Evolutionary conservation across 2,797 vertebrate species (phyloP).

Genomic region (Sphenodon punctatus): DNA sequence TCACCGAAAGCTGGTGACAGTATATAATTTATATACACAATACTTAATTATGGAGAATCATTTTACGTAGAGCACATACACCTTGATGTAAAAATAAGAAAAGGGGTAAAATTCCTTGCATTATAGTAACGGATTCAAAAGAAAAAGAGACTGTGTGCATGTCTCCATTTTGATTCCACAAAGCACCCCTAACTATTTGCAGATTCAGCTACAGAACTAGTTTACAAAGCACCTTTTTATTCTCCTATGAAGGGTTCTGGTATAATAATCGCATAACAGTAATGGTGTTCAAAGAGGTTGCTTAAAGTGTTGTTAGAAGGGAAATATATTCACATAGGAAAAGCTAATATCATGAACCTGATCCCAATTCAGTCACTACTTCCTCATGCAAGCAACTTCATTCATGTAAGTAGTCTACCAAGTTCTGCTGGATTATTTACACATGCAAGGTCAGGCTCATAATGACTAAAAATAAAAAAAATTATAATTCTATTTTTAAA

Average conservation of each 20-base stretch:
- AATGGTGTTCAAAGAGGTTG: too few species aligned
- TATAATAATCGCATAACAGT: too few species aligned
- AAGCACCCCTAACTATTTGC: not conserved
- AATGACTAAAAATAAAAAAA: not conserved
- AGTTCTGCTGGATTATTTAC: too few species aligned
- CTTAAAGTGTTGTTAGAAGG: not conserved
- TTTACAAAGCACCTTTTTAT: not conserved
- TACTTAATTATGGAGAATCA: not conserved
- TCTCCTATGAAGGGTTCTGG: not conserved
- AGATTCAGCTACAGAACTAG: not conserved
- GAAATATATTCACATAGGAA: not conserved
- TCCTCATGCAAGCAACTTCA: too few species aligned
- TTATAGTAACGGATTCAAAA: not conserved
- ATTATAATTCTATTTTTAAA: too few species aligned
- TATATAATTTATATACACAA: not conserved
- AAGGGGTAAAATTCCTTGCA: not conserved
- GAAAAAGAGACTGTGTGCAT: not conserved
- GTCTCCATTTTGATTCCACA: not conserved
- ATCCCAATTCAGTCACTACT: too few species aligned
- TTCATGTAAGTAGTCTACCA: too few species aligned
- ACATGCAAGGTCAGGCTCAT: too few species aligned
- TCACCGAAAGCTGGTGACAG: not conserved
- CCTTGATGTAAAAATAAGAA: too few species aligned
- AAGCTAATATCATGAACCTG: too few species aligned
- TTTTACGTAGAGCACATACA: not conserved